Percentiles rank a stretch among this genome's conserved stretches.
These are phyloP conservation scores for Stichodactyla mertensii DNA, from an alignment of 64 coral and sea anemone species.

Conservation along the genomic window DNA sequence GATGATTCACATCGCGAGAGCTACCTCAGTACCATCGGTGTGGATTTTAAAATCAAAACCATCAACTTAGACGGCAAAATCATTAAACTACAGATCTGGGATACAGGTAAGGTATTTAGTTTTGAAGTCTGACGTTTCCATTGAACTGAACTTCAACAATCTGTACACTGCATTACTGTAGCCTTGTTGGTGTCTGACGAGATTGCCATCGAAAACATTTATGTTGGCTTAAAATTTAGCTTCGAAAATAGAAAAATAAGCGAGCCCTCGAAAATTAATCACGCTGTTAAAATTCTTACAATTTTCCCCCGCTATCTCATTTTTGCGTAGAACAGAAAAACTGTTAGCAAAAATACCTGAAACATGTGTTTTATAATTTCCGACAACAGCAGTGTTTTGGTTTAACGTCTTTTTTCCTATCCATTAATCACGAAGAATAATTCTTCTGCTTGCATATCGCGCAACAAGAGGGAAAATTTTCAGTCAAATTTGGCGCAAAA, in stretches of 20 bases:
- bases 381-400: neutral
- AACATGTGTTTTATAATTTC: neutral
- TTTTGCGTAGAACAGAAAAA: neutral
- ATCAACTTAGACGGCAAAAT: conserved; percentile 76
- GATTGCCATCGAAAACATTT: neutral
- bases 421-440: neutral
- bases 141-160: neutral
- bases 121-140: neutral
- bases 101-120: conserved; percentile 56
- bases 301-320: neutral
- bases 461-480: neutral
- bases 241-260: neutral
- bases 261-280: neutral
- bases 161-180: neutral
- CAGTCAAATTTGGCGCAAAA: neutral
- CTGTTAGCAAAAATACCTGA: neutral
- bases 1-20: conserved; percentile 76
- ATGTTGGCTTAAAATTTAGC: neutral
- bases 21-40: conserved; percentile 84
- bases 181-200: neutral
- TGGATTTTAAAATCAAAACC: conserved; percentile 95
- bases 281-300: neutral
- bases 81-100: conserved; percentile 91
- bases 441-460: neutral
- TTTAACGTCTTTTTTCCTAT: neutral